These are phyloP conservation scores for Eulemur coronatus DNA, from an alignment of 2,797 vertebrate genomes.

Conservation along the genomic window DNA sequence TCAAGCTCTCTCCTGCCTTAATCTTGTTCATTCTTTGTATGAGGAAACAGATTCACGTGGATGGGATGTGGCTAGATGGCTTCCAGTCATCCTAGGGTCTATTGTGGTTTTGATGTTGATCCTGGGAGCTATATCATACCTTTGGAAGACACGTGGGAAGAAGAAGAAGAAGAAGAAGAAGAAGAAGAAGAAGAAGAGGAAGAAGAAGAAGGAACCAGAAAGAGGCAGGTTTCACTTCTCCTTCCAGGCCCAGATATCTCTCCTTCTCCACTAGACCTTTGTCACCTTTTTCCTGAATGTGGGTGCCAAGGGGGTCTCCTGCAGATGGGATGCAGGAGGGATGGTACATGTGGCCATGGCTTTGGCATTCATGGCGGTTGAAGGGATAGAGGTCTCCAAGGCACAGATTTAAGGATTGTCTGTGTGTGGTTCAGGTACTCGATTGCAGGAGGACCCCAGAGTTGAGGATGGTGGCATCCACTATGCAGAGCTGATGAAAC, in stretches of 20 bases:
- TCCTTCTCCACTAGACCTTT: neutral
- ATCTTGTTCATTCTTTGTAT: neutral
- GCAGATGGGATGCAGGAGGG: neutral
- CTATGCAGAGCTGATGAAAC: neutral
- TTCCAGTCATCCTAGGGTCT: neutral
- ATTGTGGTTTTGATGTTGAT: neutral
- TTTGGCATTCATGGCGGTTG: neutral
- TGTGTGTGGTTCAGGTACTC: neutral
- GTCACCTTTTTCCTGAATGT: neutral
- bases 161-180: neutral
- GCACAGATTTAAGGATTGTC: neutral
- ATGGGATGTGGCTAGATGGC: rapidly evolving
- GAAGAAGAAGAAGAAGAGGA: neutral
- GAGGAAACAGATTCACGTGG: neutral
- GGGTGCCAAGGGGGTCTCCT: neutral
- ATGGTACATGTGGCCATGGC: neutral
- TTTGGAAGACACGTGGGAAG: neutral
- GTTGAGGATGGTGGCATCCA: neutral
- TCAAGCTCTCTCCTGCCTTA: neutral
- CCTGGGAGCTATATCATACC: neutral
- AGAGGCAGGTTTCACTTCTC: neutral
- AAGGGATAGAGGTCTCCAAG: neutral
- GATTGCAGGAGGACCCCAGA: neutral
- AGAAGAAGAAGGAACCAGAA: too few species aligned
- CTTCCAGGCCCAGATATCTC: neutral